These are phyloP conservation scores for Lycocorax pyrrhopterus DNA, from an alignment of 2,113 vertebrate genomes.

Conservation along the genomic window DNA sequence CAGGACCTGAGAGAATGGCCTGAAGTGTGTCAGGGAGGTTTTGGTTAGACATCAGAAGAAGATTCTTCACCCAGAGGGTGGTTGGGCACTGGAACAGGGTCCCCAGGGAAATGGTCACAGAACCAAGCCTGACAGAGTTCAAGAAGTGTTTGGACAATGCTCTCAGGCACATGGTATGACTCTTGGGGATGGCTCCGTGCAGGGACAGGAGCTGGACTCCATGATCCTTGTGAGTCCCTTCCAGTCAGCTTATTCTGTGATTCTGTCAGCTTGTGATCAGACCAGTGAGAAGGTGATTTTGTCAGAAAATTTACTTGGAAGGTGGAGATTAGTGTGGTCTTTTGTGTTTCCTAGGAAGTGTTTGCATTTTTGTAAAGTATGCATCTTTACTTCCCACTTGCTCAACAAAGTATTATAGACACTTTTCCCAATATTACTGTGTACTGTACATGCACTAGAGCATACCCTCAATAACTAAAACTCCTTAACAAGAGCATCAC, in stretches of 20 bases:
- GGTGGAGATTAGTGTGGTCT: background rate
- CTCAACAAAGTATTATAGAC: background rate
- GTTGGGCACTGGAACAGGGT: background rate
- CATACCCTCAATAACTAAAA: background rate
- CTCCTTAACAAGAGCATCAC: background rate
- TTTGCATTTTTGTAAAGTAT: background rate
- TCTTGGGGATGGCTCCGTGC: fast-evolving
- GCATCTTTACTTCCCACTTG: background rate
- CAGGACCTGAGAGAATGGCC: background rate
- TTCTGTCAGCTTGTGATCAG: background rate
- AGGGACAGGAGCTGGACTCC: fast-evolving
- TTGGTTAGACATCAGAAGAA: background rate
- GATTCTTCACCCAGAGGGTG: background rate
- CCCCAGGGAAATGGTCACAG: background rate
- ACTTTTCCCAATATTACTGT: background rate
- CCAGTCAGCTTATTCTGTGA: background rate
- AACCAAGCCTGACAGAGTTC: background rate
- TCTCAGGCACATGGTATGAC: background rate
- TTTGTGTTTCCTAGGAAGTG: background rate
- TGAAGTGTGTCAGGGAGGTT: background rate
- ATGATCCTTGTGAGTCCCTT: background rate
- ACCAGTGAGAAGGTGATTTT: background rate
- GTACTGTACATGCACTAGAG: background rate
- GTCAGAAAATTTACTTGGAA: background rate
- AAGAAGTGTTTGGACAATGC: background rate